phyloP scores from a whole-genome alignment of 2,888 invertebrate genomes.

The Prenolepis imparis region DNA sequence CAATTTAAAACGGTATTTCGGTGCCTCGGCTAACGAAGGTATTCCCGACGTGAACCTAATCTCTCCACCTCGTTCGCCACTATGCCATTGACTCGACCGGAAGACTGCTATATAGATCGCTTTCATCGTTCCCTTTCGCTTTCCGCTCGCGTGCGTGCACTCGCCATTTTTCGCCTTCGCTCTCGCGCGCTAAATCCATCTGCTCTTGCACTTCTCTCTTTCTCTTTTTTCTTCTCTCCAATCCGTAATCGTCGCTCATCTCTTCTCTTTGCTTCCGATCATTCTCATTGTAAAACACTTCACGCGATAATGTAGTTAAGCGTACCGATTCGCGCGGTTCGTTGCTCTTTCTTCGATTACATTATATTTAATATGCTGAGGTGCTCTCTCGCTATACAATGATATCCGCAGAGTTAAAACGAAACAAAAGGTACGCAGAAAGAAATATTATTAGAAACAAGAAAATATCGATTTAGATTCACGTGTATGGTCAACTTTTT shows the following conservation, averaged over 20 bases:
- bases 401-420: not conserved
- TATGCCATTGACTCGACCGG: conserved; percentile 70
- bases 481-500: not conserved
- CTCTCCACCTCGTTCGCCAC: conserved; percentile 66
- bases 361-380: conserved; percentile 25
- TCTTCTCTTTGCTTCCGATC: conserved; percentile 20
- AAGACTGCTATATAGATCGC: conserved; percentile 68
- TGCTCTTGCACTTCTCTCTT: conserved; percentile 13
- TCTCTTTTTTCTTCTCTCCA: conserved; percentile 32
- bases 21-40: conserved; percentile 66
- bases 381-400: not conserved
- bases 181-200: conserved; percentile 44
- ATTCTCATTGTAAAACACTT: conserved; percentile 31
- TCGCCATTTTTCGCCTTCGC: conserved; percentile 44
- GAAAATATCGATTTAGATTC: conserved; percentile 4
- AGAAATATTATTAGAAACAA: not conserved
- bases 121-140: conserved; percentile 75
- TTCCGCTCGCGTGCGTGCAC: conserved; percentile 70
- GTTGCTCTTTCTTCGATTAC: conserved; percentile 50
- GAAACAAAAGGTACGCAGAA: not conserved
- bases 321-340: conserved; percentile 31
- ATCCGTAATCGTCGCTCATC: not conserved
- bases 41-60: conserved; percentile 62
- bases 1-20: conserved; percentile 63
- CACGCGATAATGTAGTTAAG: conserved; percentile 44